Evolutionary conservation across 1,140 invertebrate genomes (phyloP).

Genomic region (Charaxes varanes): DNA sequence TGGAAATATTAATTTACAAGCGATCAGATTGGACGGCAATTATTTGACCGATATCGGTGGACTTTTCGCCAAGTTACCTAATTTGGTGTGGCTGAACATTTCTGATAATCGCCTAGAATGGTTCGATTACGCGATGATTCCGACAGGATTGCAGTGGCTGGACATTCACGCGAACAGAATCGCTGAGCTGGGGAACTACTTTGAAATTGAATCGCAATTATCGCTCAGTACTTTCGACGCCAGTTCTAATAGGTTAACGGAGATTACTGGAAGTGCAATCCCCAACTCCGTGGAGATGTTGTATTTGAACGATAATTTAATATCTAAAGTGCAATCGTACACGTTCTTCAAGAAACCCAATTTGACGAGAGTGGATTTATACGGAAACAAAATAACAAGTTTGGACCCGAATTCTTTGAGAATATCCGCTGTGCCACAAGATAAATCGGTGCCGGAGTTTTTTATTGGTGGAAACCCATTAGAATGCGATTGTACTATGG

Average conservation of each 20-base stretch:
- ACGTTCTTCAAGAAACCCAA: conserved; percentile 96
- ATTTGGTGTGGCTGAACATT: conserved; percentile 93
- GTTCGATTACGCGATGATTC: conserved; percentile 94
- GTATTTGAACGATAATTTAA: conserved; percentile 90
- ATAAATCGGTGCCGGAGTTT: conserved; percentile 90
- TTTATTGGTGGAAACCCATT: conserved; percentile 93
- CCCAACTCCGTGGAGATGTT: conserved; percentile 91
- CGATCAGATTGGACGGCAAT: conserved; percentile 91
- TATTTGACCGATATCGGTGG: conserved; percentile 88
- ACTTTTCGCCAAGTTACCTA: conserved; percentile 89
- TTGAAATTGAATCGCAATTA: conserved; percentile 88
- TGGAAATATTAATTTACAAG: conserved; percentile 87
- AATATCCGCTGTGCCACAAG: conserved; percentile 84
- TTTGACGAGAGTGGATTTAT: conserved; percentile 89
- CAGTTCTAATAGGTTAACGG: conserved; percentile 88
- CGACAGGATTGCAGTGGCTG: conserved; percentile 90
- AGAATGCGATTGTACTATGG: conserved; percentile 87
- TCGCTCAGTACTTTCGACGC: conserved; percentile 90
- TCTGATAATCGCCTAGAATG: conserved; percentile 91
- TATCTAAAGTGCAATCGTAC: conserved; percentile 91
- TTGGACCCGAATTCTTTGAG: conserved; percentile 90
- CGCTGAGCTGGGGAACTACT: conserved; percentile 90
- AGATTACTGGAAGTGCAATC: conserved; percentile 89
- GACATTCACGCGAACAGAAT: conserved; percentile 93
- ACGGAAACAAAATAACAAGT: conserved; percentile 88